Evolutionary conservation across 2,797 vertebrate genomes (phyloP).

Genomic region (Sebastes nivosus): DNA sequence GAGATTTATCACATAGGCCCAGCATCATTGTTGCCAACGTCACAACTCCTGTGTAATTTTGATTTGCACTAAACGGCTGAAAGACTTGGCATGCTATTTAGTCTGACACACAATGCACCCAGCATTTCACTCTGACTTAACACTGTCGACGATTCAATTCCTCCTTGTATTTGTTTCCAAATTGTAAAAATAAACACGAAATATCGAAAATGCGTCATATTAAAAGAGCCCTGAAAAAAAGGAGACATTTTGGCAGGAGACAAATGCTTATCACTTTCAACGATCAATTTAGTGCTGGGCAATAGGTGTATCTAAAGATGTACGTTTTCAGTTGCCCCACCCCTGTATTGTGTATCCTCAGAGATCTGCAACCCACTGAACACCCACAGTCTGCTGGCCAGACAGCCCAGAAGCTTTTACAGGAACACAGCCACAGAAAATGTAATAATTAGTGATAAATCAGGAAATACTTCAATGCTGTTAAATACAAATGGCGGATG

Average conservation of each 20-base stretch:
- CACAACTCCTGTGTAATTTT: background rate
- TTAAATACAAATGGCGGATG: background rate
- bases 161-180: background rate
- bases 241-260: background rate
- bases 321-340: slow-evolving; percentile 62
- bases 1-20: background rate
- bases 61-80: background rate
- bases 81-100: background rate
- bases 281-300: background rate
- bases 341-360: slow-evolving; percentile 61
- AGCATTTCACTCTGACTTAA: slow-evolving; percentile 4
- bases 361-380: slow-evolving; percentile 61
- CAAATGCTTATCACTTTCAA: background rate
- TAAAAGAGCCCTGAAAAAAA: background rate
- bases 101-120: slow-evolving; percentile 4
- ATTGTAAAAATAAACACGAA: slow-evolving; percentile 18
- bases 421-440: slow-evolving; percentile 25
- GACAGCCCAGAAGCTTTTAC: slow-evolving; percentile 64
- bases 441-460: background rate
- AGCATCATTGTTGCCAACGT: background rate
- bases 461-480: background rate
- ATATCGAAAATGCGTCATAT: background rate
- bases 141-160: background rate
- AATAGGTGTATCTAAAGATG: slow-evolving; percentile 27
- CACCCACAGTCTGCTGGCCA: slow-evolving; percentile 63